phyloP scores from a whole-genome alignment of 1,140 invertebrate species.

The Drosophila bifasciata region DNA sequence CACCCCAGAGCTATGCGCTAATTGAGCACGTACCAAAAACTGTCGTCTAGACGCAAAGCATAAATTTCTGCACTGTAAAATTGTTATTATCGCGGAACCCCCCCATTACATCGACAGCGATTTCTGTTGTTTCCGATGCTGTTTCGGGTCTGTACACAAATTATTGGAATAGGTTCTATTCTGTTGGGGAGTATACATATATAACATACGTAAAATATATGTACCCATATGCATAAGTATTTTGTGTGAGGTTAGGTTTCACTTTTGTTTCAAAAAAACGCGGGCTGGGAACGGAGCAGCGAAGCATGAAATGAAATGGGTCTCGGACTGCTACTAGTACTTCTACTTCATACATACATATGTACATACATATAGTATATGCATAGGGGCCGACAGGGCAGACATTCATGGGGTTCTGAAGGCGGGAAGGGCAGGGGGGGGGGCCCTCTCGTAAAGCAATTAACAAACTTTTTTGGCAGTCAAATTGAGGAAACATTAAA shows the following conservation, averaged over 20 bases:
- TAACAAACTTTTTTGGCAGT: slow-evolving; percentile 39
- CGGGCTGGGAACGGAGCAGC: slow-evolving; percentile 34
- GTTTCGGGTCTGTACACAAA: background rate
- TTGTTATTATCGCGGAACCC: slow-evolving; percentile 75
- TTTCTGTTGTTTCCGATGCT: slow-evolving; percentile 28
- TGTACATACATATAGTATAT: slow-evolving; percentile 23
- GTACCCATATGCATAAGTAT: background rate
- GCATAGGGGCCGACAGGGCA: slow-evolving; percentile 17
- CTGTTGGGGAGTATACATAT: background rate
- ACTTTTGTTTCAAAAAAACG: slow-evolving; percentile 31
- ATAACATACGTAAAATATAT: background rate
- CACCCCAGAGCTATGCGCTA: slow-evolving; percentile 38
- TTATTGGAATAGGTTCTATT: slow-evolving; percentile 33
- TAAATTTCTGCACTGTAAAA: slow-evolving; percentile 77
- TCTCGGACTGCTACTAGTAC: slow-evolving; percentile 32
- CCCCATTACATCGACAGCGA: slow-evolving; percentile 54
- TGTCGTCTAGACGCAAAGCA: slow-evolving; percentile 79
- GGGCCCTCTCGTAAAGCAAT: slow-evolving; percentile 21
- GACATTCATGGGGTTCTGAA: slow-evolving; percentile 12
- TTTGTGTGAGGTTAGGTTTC: slow-evolving; percentile 64
- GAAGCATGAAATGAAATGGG: slow-evolving; percentile 59
- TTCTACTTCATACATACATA: too few relatives aligned
- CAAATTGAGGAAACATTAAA: slow-evolving; percentile 73
- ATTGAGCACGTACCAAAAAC: slow-evolving; percentile 79
- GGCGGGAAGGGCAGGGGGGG: background rate